These are phyloP conservation scores for Mixornis gularis DNA, from an alignment of 2,113 vertebrate species.

Conservation along the genomic window DNA sequence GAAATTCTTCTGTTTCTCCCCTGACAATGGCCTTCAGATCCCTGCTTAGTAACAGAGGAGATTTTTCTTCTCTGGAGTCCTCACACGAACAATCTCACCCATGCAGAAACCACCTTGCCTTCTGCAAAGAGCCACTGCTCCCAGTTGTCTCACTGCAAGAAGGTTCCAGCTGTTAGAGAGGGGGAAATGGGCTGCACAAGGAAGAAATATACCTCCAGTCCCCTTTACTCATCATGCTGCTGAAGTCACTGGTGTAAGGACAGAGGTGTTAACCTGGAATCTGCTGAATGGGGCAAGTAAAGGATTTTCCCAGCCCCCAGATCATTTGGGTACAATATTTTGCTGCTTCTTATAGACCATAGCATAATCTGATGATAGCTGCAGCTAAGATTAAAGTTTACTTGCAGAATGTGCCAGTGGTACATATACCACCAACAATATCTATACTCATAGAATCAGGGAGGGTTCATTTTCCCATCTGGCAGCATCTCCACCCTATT, in stretches of 20 bases:
- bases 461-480: constrained; percentile 1
- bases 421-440: accelerated
- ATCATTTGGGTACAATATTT: neutral
- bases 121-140: constrained; percentile 5
- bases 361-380: neutral
- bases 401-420: neutral
- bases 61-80: constrained; percentile 42
- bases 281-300: neutral
- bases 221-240: neutral
- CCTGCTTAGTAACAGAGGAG: constrained; percentile 66
- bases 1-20: constrained; percentile 59
- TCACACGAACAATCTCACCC: constrained; percentile 53
- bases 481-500: constrained; percentile 9
- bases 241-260: neutral
- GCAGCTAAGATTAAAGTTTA: neutral
- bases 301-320: neutral
- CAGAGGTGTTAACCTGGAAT: neutral
- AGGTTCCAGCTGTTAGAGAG: neutral
- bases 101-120: constrained; percentile 46
- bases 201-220: neutral
- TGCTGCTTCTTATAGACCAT: neutral
- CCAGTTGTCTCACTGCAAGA: neutral
- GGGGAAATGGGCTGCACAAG: neutral
- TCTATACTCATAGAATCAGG: neutral
- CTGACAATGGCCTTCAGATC: constrained; percentile 62